Percentiles rank a stretch among this genome's conserved stretches.
Conservation (phyloP, 2,113 vertebrate genomes). For the Chroicocephalus ridibundus region DNA sequence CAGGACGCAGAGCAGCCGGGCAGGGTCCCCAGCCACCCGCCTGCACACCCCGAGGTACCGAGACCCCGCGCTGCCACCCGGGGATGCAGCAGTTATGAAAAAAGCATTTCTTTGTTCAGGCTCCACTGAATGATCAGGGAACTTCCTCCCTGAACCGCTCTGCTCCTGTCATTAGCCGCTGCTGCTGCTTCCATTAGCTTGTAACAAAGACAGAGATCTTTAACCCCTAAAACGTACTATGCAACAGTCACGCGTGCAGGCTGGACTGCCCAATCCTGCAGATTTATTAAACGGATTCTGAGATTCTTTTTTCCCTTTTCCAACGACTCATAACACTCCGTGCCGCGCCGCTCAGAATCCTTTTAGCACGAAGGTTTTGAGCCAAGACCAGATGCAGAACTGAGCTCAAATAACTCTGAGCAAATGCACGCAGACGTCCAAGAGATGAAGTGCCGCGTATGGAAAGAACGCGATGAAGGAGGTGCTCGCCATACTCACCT, state of each 20-base stretch:
- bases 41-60: no score
- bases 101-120: neutral
- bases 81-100: neutral
- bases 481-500: neutral
- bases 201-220: neutral
- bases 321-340: fast-evolving
- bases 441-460: neutral
- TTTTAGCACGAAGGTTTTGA: neutral
- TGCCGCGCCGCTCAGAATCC: neutral
- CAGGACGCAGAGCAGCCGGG: neutral
- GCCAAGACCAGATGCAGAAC: neutral
- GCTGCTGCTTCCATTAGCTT: neutral
- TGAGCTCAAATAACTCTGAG: neutral
- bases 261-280: neutral
- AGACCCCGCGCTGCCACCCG: neutral
- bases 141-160: neutral
- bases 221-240: neutral
- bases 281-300: neutral
- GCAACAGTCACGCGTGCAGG: neutral
- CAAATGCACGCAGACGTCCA: neutral
- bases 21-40: neutral
- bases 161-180: neutral
- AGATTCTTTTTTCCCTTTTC: neutral
- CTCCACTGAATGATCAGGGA: neutral
- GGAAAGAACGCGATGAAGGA: neutral